Base-by-base conservation (phyloP, 2,797 vertebrate species). In the Cheirogaleus major region DNA sequence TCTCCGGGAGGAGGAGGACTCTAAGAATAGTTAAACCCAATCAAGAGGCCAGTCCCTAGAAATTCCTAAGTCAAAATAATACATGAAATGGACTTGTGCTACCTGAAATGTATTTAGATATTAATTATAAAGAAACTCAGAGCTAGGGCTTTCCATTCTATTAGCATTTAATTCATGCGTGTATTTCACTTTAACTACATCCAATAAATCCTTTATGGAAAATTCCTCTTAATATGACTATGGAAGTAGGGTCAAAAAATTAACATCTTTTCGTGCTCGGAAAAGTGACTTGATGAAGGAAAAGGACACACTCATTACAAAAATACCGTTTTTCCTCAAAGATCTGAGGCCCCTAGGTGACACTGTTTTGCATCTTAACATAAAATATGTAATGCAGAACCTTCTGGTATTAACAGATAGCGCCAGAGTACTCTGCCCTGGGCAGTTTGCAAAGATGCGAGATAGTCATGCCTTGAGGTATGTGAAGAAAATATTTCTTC, bases 401-500 rank as follows among this genome's bases (percentile, higher is more conserved):
- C 98, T 98, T 98, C 98, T 99, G 98, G 97, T 98, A 72, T 93
- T 97, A 97, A 98, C 97, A 98, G 98, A 98, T 98, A 98, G 98
- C 96, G 43, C 96, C 93, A 95, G 96, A 93, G 96, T 91, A 72
- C 97, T 96, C 96, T 98, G 96, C 97, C 97, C 97, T 83, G 97
- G 98, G 98, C 93, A 95, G 92, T 97, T 92, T 96, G 93, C 98
- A 96, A 97, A 98, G 98, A 98, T 98, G 81, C 35, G 81, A 97
- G 98, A 98, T 98, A 98, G 96, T 88, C 91, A 8, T 93, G 94
- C 89, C 97, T 96, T 30, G 23, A 97, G 97, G 96, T 80, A 95
- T 50, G 95, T 73, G 89, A 94, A 96, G 97, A 61, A 89, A 81
- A 92, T 93, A 96, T 96, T 92, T 92, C 96, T 98, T 96, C 94